Conservation (phyloP, 2,113 vertebrate genomes). For the Zootoca vivipara region DNA sequence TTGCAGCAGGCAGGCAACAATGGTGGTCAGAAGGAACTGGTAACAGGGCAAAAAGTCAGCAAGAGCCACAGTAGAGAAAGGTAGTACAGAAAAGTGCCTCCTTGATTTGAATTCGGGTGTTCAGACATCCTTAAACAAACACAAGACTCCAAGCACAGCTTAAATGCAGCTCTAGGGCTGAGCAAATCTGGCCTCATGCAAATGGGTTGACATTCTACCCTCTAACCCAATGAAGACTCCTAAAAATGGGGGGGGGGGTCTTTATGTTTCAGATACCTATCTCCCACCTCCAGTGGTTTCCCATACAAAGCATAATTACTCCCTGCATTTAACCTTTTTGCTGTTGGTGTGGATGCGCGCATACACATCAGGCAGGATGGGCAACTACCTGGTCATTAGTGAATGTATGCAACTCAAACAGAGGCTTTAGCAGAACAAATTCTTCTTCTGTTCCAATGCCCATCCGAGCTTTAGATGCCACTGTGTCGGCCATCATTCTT, state of each 20-base stretch:
- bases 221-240: not conserved
- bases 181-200: not conserved
- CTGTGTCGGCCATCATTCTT: slow-evolving; percentile 86
- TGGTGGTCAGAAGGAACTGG: not conserved
- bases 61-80: not conserved
- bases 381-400: slow-evolving; percentile 85
- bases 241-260: not conserved
- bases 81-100: not conserved
- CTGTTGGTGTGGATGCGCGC: not conserved
- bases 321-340: not conserved
- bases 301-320: not conserved
- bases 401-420: slow-evolving; percentile 88
- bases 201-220: not conserved
- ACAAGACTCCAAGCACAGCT: not conserved
- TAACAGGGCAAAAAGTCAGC: not conserved
- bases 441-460: slow-evolving; percentile 68
- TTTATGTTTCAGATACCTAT: not conserved
- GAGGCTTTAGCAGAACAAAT: slow-evolving; percentile 84
- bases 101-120: not conserved
- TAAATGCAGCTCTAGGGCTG: not conserved
- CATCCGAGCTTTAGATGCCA: slow-evolving; percentile 81
- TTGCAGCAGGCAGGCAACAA: not conserved
- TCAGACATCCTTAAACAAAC: not conserved
- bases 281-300: not conserved
- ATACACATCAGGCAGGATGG: fast-evolving